Conservation (phyloP, 2,113 vertebrate species). For the Motacilla tschutschensis region DNA sequence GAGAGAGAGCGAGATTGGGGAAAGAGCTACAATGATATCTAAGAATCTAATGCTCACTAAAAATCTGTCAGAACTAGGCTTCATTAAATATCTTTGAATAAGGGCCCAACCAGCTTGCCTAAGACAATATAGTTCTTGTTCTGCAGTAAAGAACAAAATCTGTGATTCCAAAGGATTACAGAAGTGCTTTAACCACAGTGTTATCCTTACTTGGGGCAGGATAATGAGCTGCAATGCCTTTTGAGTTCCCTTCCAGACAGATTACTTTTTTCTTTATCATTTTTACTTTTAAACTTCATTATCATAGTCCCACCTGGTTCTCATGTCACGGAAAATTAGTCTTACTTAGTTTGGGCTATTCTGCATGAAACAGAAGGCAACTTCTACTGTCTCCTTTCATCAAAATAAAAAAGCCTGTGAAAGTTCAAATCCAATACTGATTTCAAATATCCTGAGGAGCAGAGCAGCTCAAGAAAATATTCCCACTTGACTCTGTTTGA, state of each 20-base stretch:
- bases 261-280: slow-evolving; percentile 21
- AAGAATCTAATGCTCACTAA: background rate
- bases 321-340: slow-evolving; percentile 32
- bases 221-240: background rate
- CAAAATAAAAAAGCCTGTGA: slow-evolving; percentile 37
- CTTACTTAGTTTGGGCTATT: slow-evolving; percentile 31
- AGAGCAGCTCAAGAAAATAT: slow-evolving; percentile 49
- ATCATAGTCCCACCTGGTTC: slow-evolving; percentile 39
- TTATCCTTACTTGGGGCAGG: background rate
- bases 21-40: background rate
- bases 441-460: slow-evolving; percentile 41
- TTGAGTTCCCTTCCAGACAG: slow-evolving; percentile 11
- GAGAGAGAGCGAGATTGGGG: background rate
- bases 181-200: background rate
- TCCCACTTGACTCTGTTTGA: slow-evolving; percentile 50
- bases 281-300: slow-evolving; percentile 47
- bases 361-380: slow-evolving; percentile 32
- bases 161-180: background rate
- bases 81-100: background rate
- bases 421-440: slow-evolving; percentile 54
- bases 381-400: slow-evolving; percentile 52
- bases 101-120: background rate
- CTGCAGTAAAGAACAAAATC: slow-evolving; percentile 2
- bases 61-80: background rate
- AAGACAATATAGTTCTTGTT: slow-evolving; percentile 15